Evolutionary conservation across 2,888 invertebrate genomes (phyloP), one percentile per base, ranked within the genome.

Genomic region (Pasiphila rectangulata): DNA sequence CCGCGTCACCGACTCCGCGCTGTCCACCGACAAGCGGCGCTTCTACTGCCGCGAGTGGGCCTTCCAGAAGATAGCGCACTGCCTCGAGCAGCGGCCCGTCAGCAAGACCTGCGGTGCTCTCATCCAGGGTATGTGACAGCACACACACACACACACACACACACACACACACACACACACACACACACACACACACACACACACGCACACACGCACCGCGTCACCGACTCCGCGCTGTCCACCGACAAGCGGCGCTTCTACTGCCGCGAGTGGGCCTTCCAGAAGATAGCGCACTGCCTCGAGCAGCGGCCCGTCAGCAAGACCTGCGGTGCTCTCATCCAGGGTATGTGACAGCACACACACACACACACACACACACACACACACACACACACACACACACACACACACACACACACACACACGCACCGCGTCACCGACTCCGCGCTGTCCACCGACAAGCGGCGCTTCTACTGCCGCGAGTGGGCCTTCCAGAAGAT

Each of bases 401-500:
- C n/a, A n/a, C n/a, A n/a, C n/a, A n/a, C n/a, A n/a, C n/a, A n/a
- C n/a, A n/a, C n/a, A n/a, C n/a, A n/a, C n/a, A n/a, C n/a, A n/a
- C n/a, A n/a, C 0, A 65, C 84, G 0, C 83, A 88, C 35, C 70
- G 73, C 9, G 79, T 88, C 25, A 63, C 81, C 0, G 87, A 86
- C 63, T 67, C 77, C 12, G 60, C 72, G 30, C 77, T 85, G 59
- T 73, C 87, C 6, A 89, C 90, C 9, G 93, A 93, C 73, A 92
- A 92, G 73, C 92, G 94, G 59, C 90, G 67, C 15, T 96, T 97
- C 86, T 96, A 94, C 88, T 96, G 96, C 73, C 92, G 98, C 4
- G 98, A 98, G 81, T 98, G 98, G 98, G 96, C 96, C 3, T 96
- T 98, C 67, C 95, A 96, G 83, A 98, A 98, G 83, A 91, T 98